phyloP scores from a whole-genome alignment of 1,140 invertebrate genomes.

The Stratiolaelaps scimitus region DNA sequence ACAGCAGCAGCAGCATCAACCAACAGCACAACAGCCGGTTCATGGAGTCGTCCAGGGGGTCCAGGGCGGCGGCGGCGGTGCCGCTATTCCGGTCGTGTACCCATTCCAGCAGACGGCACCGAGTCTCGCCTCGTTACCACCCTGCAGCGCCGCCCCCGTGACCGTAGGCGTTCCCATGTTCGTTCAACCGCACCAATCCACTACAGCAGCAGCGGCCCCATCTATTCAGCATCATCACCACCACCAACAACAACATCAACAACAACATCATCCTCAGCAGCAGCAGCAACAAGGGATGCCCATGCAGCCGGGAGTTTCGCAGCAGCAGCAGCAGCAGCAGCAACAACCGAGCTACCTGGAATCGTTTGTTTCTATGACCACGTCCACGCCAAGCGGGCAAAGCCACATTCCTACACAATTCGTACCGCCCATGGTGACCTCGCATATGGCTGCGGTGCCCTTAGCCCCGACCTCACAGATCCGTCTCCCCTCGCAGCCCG shows the following conservation, averaged over 20 bases:
- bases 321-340: too few relatives aligned
- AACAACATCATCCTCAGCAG: too few relatives aligned
- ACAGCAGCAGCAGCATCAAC: conserved; percentile 9
- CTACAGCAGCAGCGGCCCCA: too few relatives aligned
- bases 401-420: conserved; percentile 19
- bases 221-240: too few relatives aligned
- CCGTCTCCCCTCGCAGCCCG: too few relatives aligned
- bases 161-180: not conserved
- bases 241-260: too few relatives aligned
- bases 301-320: too few relatives aligned
- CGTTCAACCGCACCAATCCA: not conserved
- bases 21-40: not conserved
- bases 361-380: too few relatives aligned
- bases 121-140: conserved; percentile 1
- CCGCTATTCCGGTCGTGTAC: conserved; percentile 4
- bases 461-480: too few relatives aligned
- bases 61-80: not conserved
- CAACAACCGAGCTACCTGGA: too few relatives aligned
- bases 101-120: conserved; percentile 16
- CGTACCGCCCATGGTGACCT: conserved; percentile 15
- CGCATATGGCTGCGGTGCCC: not conserved
- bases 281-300: too few relatives aligned
- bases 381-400: too few relatives aligned
- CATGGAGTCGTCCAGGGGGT: not conserved
- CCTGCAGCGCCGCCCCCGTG: not conserved